Evolutionary conservation across 2,797 vertebrate species (phyloP), one percentile per base, ranked within the genome.

Genomic region (Ptychadena robeensis): DNA sequence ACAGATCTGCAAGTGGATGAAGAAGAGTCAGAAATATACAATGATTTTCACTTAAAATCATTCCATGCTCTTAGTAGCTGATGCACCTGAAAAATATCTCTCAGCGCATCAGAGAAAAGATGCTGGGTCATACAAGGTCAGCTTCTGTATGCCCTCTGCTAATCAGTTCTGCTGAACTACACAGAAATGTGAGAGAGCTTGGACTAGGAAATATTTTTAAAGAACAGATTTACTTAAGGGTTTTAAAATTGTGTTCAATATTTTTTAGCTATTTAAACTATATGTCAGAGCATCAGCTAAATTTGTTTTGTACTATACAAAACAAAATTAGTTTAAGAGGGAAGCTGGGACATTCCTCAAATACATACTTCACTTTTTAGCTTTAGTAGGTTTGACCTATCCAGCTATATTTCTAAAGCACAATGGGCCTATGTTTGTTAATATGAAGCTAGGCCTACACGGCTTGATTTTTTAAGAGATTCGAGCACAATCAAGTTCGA

Each of bases 21-120:
- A 64, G 32, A 37, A 5, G n/a, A 76, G 31, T 57, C 37, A 35
- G 70, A 73, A 73, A 64, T 53, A 38, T 44, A 48, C 38, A 68
- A 12, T 69, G 44, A 82, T 61, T 48, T 70, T 34, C 80, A 63
- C 80, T 76, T 61, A 59, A 82, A 76, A 57, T 53, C 37, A 63
- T 80, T 80, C 57, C 69, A 30, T 73, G 34, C 9, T 31, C 34
- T 70, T 48, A 67, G 63, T 77, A 66, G 30, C 38, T 77, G 30
- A 53, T 77, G 77, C 18, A 80, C 77, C 77, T 80, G 48, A 25
- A 40, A 70, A 40, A 40, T 80, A 28, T 63, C 37, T 40, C 65
- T 79, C 31, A 68, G 44, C 35, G 76, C 66, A 70, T 80, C 37
- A 61, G 67, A 80, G 37, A 71, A 80, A 61, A 61, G 27, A 59